Base-by-base conservation (phyloP, 1,140 invertebrate species). In the Monochamus saltuarius region DNA sequence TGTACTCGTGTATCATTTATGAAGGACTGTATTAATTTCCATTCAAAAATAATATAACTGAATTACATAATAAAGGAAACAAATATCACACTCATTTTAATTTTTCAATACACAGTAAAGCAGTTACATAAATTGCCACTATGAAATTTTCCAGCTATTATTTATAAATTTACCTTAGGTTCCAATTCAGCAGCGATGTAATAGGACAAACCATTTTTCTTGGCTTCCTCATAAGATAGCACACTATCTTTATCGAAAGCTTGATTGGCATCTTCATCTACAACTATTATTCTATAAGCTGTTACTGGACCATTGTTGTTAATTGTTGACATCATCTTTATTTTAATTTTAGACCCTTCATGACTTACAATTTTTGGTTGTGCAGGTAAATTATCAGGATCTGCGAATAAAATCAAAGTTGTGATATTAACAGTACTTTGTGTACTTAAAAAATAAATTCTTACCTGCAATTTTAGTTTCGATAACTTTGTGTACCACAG, bases 171-270 rank as follows among this genome's bases (percentile, higher is more conserved):
- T 71, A 77, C 75, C 45, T 81, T 74, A 11, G 80, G 81, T 45
- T 82, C 80, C 55, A 95, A 78, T 75, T 92, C 87, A 1, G 87
- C 92, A 14, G 91, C 84, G 34, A 94, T 85, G 66, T 95, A 95
- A 73, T 90, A 94, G 11, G 84, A 83, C 4, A 87, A 69, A 10
- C 82, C 85, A 63, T 83, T 81, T 62, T 78, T 79, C 52, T 73
- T 75, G 2, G 85, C 84, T 70, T 82, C 79, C 67, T 81, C 68
- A 74, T 84, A 89, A 67, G 84, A 81, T 16, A 79, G 75, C 0
- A 86, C 72, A 67, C 77, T 79, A 11, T 84, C 81, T 13, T 81
- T 73, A 39, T 85, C 79, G 59, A 88, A 86, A 1, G 80, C 77
- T 67, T 82, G 82, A 56, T 81, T 80, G 49, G 82, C 78, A 19